Evolutionary conservation across 2,797 vertebrate genomes (phyloP).

Genomic region (Rhinichthys osculus): DNA sequence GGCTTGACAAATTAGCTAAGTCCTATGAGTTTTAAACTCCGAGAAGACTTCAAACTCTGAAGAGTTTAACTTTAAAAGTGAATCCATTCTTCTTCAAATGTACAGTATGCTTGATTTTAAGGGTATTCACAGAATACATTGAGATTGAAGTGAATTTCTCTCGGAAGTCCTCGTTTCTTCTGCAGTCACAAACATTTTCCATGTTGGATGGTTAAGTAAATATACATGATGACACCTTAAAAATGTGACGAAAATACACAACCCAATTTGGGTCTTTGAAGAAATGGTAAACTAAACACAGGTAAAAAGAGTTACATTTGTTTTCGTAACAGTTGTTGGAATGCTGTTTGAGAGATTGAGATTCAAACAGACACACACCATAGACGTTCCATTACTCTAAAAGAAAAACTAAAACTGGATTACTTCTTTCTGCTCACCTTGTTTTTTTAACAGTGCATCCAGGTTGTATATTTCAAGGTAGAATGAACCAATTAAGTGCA

Average conservation of each 20-base stretch:
- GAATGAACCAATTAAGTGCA: conserved; percentile 78
- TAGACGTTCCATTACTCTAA: not conserved
- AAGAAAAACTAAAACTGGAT: conserved; percentile 17
- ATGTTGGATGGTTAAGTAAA: conserved; percentile 27
- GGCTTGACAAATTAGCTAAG: conserved; percentile 83
- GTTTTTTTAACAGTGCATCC: conserved; percentile 79
- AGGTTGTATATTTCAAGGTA: conserved; percentile 76
- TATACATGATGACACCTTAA: conserved; percentile 42
- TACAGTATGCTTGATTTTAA: conserved; percentile 75
- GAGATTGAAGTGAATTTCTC: conserved; percentile 68
- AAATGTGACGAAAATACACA: conserved; percentile 25
- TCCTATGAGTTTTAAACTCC: conserved; percentile 75
- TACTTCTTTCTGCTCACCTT: conserved; percentile 55
- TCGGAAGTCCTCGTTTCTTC: conserved; percentile 46
- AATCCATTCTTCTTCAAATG: conserved; percentile 69
- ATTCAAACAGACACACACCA: conserved; percentile 19
- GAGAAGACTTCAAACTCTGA: conserved; percentile 42
- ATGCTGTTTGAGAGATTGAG: conserved; percentile 47
- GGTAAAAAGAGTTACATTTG: conserved; percentile 12
- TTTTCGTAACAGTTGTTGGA: conserved; percentile 40
- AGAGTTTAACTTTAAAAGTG: conserved; percentile 61
- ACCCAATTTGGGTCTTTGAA: conserved; percentile 54
- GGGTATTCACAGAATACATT: conserved; percentile 88
- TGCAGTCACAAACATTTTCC: conserved; percentile 33
- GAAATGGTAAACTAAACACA: conserved; percentile 26